Conservation (phyloP, 1,140 invertebrate genomes). For the Phymastichus coffea region DNA sequence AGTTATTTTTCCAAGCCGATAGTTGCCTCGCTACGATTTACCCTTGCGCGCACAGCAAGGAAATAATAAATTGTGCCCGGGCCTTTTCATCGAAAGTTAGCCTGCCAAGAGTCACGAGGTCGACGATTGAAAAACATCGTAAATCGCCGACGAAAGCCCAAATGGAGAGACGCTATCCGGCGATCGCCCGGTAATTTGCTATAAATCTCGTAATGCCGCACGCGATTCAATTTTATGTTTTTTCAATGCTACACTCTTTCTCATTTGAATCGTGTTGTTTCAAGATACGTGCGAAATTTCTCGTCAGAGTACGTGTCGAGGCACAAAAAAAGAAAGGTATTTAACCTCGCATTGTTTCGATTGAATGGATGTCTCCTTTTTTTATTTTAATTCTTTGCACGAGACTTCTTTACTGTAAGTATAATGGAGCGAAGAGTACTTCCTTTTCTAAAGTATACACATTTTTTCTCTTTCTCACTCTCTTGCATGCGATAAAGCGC, state of each 20-base stretch:
- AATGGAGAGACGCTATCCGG: slow-evolving; percentile 31
- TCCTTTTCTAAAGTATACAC: neutral
- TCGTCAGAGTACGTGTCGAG: too few species aligned
- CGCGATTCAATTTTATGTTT: too few species aligned
- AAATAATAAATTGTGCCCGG: slow-evolving; percentile 47
- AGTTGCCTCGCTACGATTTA: neutral
- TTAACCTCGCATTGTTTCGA: neutral
- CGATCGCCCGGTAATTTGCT: slow-evolving; percentile 18
- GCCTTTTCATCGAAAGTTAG: slow-evolving; percentile 50
- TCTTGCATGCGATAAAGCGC: neutral
- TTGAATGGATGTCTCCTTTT: neutral
- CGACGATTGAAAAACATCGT: slow-evolving; percentile 53
- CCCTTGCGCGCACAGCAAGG: neutral
- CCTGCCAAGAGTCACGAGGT: slow-evolving; percentile 41
- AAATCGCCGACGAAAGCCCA: slow-evolving; percentile 46
- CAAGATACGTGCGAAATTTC: neutral
- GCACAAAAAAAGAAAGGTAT: too few species aligned
- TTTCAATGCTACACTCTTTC: neutral
- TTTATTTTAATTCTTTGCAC: neutral
- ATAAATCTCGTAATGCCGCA: slow-evolving; percentile 20
- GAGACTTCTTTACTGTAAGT: neutral
- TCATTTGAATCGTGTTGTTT: neutral
- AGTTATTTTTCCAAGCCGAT: neutral
- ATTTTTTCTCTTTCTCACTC: neutral
- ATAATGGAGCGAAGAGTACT: neutral